Percentiles rank a stretch among this genome's conserved stretches.
Conservation (phyloP, 2,888 invertebrate species). For the Nemapogon koenigi region DNA sequence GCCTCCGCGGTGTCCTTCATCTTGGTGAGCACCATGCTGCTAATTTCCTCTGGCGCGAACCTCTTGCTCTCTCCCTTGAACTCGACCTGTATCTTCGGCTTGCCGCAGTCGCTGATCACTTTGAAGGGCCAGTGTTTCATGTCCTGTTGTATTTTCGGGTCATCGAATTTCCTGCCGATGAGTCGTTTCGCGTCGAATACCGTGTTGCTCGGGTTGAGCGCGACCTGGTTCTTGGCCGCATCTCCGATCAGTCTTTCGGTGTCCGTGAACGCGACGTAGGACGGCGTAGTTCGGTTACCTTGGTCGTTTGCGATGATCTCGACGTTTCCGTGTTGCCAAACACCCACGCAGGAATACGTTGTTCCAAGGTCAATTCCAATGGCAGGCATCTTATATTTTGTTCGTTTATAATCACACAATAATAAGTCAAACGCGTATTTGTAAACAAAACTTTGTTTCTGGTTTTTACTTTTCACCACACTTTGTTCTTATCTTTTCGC, state of each 20-base stretch:
- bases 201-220: slow-evolving; percentile 77
- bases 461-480: slow-evolving; percentile 12
- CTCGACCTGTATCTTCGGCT: slow-evolving; percentile 73
- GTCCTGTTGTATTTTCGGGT: slow-evolving; percentile 77
- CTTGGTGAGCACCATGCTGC: slow-evolving; percentile 68
- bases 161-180: slow-evolving; percentile 80
- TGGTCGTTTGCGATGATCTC: slow-evolving; percentile 90
- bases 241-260: slow-evolving; percentile 85
- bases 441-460: background rate
- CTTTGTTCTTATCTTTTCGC: slow-evolving; percentile 24
- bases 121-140: slow-evolving; percentile 86
- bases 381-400: slow-evolving; percentile 46
- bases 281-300: slow-evolving; percentile 87
- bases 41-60: slow-evolving; percentile 75
- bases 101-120: slow-evolving; percentile 69
- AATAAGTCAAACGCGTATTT: no score
- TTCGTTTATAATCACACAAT: no score
- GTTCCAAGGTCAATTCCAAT: slow-evolving; percentile 77
- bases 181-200: slow-evolving; percentile 77
- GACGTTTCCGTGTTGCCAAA: slow-evolving; percentile 83
- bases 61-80: slow-evolving; percentile 69
- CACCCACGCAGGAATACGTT: slow-evolving; percentile 86
- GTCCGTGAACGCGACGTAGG: slow-evolving; percentile 88
- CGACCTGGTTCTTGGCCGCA: slow-evolving; percentile 86
- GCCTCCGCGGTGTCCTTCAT: slow-evolving; percentile 74